Evolutionary conservation across 2,797 vertebrate genomes (phyloP).

Genomic region (Nasua narica): DNA sequence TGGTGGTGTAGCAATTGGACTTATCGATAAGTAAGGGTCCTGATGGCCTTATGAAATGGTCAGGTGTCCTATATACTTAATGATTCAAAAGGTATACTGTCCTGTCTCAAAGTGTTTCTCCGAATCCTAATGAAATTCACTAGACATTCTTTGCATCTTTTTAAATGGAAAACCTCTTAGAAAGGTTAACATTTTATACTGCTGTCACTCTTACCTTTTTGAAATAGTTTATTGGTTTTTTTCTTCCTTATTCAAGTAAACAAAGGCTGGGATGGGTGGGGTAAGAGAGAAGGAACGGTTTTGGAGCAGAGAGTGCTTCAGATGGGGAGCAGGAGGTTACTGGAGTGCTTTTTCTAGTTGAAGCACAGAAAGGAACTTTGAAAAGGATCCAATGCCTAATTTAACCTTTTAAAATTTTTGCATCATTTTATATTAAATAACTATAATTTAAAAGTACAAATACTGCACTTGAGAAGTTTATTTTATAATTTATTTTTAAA

Average conservation of each 20-base stretch:
- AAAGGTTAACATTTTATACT: background rate
- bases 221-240: background rate
- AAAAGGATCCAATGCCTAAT: background rate
- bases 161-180: background rate
- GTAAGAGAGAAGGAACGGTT: background rate
- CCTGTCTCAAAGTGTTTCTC: background rate
- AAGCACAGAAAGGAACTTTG: background rate
- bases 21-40: background rate
- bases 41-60: background rate
- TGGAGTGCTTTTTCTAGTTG: background rate
- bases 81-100: background rate
- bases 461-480: background rate
- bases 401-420: background rate
- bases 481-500: conserved; percentile 34
- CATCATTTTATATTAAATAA: conserved; percentile 40
- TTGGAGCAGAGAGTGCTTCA: background rate
- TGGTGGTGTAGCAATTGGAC: background rate
- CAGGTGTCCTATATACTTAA: background rate
- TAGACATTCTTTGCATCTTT: background rate
- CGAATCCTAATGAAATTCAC: background rate
- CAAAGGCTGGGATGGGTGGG: background rate
- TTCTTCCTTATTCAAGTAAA: background rate
- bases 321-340: background rate
- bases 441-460: conserved; percentile 48
- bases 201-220: background rate